A percentile compares a stretch with the other conserved stretches of the same genome.
phyloP scores from a whole-genome alignment of 2,797 vertebrate species.

The Anableps anableps region DNA sequence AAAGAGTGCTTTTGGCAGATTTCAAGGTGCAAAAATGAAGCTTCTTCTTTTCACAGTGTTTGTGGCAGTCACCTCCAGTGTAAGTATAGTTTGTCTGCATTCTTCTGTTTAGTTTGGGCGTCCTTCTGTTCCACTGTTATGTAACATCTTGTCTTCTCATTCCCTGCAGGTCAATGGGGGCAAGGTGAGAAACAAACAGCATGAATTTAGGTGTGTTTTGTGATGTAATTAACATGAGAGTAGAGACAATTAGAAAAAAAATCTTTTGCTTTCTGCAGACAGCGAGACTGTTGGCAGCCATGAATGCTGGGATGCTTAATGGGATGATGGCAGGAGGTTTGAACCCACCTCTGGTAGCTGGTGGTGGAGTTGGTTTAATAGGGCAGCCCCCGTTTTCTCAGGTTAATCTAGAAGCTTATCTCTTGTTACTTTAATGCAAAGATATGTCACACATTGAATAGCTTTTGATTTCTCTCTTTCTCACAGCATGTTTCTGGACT shows the following conservation, averaged over 20 bases:
- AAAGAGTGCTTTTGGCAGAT: slow-evolving; percentile 23
- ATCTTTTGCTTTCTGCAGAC: slow-evolving; percentile 41
- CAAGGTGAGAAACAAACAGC: slow-evolving; percentile 58
- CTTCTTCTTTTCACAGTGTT: slow-evolving; percentile 53
- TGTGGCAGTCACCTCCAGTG: slow-evolving; percentile 49
- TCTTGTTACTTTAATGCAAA: not conserved
- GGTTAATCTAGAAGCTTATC: slow-evolving; percentile 51
- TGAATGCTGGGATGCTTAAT: slow-evolving; percentile 62
- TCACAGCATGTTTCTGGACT: slow-evolving; percentile 60
- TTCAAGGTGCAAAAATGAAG: slow-evolving; percentile 66
- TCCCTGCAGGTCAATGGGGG: slow-evolving; percentile 68
- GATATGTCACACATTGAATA: not conserved
- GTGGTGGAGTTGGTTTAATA: slow-evolving; percentile 52
- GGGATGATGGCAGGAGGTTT: slow-evolving; percentile 63
- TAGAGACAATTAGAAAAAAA: not conserved
- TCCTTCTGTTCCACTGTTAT: slow-evolving; percentile 18
- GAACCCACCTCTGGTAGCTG: slow-evolving; percentile 55
- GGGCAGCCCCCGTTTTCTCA: slow-evolving; percentile 71
- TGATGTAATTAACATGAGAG: not conserved
- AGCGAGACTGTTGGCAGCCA: slow-evolving; percentile 42
- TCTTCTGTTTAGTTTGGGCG: slow-evolving; percentile 4
- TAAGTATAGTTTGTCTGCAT: slow-evolving; percentile 55
- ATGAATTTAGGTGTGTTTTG: not conserved
- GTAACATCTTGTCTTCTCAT: slow-evolving; percentile 32
- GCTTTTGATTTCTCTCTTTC: not conserved